Conservation (phyloP, 37 sponge, comb jelly and placozoan genomes). For the Amphimedon queenslandica region DNA sequence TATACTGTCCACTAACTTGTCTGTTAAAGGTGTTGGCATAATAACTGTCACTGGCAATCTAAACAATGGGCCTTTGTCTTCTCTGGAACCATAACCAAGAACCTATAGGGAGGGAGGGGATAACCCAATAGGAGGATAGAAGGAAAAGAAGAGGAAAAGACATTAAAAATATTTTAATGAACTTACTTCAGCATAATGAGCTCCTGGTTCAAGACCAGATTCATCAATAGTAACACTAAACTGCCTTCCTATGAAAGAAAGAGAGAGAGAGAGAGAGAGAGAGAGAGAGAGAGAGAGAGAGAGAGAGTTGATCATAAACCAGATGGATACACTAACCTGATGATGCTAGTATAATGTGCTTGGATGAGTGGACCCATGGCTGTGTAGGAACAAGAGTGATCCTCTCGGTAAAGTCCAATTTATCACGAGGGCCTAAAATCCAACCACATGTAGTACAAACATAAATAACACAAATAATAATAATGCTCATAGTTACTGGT, state of each 20-base stretch:
- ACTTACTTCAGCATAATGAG: slow-evolving; percentile 82
- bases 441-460: too few species aligned
- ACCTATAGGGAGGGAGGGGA: slow-evolving; percentile 29
- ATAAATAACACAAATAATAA: too few species aligned
- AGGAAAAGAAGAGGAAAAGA: not conserved
- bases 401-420: slow-evolving; percentile 46
- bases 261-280: too few species aligned
- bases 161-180: too few species aligned
- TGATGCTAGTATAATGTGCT: slow-evolving; percentile 57
- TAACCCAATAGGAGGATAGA: not conserved
- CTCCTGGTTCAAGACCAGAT: slow-evolving; percentile 59
- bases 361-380: slow-evolving; percentile 55
- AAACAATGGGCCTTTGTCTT: slow-evolving; percentile 68
- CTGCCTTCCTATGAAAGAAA: slow-evolving; percentile 24
- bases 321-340: slow-evolving; percentile 19
- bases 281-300: too few species aligned
- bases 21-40: slow-evolving; percentile 31
- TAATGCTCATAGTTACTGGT: slow-evolving; percentile 46
- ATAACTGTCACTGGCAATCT: slow-evolving; percentile 86
- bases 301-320: not conserved
- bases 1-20: too few species aligned
- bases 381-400: slow-evolving; percentile 56
- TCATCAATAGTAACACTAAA: slow-evolving; percentile 71
- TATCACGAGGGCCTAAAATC: slow-evolving; percentile 27
- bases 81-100: slow-evolving; percentile 51